A percentile compares a stretch with the other conserved stretches of the same genome.
Conservation (phyloP, 2,797 vertebrate genomes). For the Varecia variegata region DNA sequence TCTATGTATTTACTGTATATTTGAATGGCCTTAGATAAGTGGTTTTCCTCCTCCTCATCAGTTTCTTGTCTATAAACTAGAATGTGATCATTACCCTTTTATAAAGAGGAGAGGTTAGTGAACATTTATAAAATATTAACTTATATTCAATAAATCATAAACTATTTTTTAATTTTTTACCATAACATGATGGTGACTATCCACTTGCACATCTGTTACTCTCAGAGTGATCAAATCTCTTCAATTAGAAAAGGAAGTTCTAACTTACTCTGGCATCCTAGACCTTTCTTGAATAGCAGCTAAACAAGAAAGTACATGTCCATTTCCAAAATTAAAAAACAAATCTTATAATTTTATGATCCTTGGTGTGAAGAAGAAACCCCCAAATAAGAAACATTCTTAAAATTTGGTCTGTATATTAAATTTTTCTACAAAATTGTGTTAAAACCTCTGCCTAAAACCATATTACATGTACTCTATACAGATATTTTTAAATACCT, state of each 20-base stretch:
- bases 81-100: neutral
- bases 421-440: neutral
- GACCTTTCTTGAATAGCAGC: neutral
- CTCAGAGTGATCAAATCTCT: neutral
- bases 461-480: neutral
- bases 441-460: conserved; percentile 3
- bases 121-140: neutral
- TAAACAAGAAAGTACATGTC: neutral
- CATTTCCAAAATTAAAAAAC: conserved; percentile 19
- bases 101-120: neutral
- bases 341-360: neutral
- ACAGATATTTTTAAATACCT: conserved; percentile 12
- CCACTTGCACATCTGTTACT: neutral
- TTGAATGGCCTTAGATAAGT: neutral
- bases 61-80: neutral
- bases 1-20: neutral
- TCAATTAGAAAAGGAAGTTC: neutral
- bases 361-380: conserved; percentile 12
- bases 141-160: neutral
- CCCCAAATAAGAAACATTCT: conserved; percentile 12
- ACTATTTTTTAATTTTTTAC: neutral
- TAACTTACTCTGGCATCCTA: neutral
- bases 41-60: neutral
- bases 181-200: neutral
- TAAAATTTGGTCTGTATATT: neutral